Base-by-base conservation (phyloP, 2,888 invertebrate species). In the Yponomeuta sedellus region DNA sequence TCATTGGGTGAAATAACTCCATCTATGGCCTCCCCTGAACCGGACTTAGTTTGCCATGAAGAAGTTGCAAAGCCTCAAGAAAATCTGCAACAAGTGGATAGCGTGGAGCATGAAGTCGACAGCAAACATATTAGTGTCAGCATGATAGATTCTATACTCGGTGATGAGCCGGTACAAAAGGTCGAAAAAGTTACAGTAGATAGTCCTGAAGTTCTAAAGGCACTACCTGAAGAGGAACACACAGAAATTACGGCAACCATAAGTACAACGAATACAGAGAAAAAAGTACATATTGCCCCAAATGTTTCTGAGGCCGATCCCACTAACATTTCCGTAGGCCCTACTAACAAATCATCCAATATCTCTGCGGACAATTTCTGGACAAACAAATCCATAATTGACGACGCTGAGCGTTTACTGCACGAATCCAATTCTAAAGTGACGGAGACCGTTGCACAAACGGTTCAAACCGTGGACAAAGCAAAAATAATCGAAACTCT, bases 321-420 rank as follows among this genome's bases (percentile, higher is more conserved):
- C 70, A 76, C 80, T 88, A 86, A 87, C 80, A 77, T 69, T 77
- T 70, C 72, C 67, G 69, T 70, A 64, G 52, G 61, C 67, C 67
- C 69, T 74, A 81, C 83, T 84, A 88, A 86, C 81, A 82, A 77
- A 68, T 65, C 80, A 64, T 71, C 74, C 64, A 76, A 90, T 70
- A 77, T 92, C 64, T 83, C 83, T 80, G 89, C 93, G 70, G 89
- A 92, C 72, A 87, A 89, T 58, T 93, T 94, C 76, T 94, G 94
- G 94, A 77, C 88, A 19, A 87, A 93, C 66, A 94, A 93, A 79
- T 85, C 86, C 68, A 73, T 84, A 28, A 87, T 92, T 69, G 92
- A 94, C 73, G 93, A 94, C 70, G 94, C 94, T 20, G 94, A 95
- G 81, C 73, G 78, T 70, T 68, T 75, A 67, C 71, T 83, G 66